These are phyloP conservation scores for Python bivittatus DNA, from an alignment of 2,113 vertebrate species.

Conservation along the genomic window DNA sequence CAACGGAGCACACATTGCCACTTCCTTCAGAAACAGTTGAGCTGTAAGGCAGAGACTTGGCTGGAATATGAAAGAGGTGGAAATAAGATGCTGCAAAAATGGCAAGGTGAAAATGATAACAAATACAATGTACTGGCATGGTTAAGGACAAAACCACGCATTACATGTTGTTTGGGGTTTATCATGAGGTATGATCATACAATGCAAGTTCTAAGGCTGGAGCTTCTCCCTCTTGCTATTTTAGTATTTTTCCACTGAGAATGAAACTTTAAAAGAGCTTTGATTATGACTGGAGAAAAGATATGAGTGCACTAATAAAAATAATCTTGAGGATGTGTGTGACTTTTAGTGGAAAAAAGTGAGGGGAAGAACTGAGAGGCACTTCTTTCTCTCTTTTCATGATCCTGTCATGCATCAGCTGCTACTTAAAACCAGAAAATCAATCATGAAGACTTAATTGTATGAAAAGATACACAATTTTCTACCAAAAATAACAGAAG, in stretches of 20 bases:
- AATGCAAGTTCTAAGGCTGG: not conserved
- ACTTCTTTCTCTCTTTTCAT: too few species aligned
- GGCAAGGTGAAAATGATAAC: not conserved
- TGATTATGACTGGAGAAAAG: not conserved
- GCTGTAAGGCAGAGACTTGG: not conserved
- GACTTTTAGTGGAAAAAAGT: not conserved
- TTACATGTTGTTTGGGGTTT: not conserved
- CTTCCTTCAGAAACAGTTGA: not conserved
- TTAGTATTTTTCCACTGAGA: not conserved
- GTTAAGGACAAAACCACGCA: not conserved
- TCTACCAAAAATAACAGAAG: not conserved
- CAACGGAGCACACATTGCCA: not conserved
- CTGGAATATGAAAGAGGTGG: not conserved
- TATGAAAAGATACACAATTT: not conserved
- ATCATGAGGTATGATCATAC: not conserved
- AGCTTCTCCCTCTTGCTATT: not conserved
- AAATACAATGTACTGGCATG: not conserved
- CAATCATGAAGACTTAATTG: not conserved
- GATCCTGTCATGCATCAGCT: not conserved
- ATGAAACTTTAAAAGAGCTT: not conserved
- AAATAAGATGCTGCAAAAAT: not conserved
- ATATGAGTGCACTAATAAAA: not conserved
- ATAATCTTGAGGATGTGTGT: not conserved
- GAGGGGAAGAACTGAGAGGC: not conserved
- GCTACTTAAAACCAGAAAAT: not conserved